phyloP scores from a whole-genome alignment of 2,888 invertebrate genomes.

The Acrobasis consociella region DNA sequence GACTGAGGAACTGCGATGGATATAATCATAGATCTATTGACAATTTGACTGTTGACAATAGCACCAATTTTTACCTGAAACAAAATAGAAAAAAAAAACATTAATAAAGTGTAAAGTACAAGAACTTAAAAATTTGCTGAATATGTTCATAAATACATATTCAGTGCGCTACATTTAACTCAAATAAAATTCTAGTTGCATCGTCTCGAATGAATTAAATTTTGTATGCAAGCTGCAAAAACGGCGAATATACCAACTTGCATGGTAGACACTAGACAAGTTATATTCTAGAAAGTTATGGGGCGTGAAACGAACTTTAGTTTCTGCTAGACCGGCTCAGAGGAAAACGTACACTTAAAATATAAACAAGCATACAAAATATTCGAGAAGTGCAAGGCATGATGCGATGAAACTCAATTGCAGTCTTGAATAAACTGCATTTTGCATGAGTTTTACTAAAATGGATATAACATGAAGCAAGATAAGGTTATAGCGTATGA shows the following conservation, averaged over 20 bases:
- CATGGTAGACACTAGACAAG: no score
- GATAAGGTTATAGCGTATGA: not conserved
- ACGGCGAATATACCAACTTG: slow-evolving; percentile 26
- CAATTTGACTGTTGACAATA: no score
- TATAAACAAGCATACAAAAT: slow-evolving; percentile 35
- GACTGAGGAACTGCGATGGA: no score
- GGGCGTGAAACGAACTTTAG: slow-evolving; percentile 54
- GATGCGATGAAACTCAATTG: not conserved
- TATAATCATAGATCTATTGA: no score
- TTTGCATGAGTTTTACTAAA: not conserved
- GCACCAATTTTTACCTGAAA: no score
- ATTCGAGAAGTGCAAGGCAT: slow-evolving; percentile 20
- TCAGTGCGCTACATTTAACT: not conserved
- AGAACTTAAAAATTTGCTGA: no score
- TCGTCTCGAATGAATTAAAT: slow-evolving; percentile 30
- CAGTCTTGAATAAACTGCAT: not conserved
- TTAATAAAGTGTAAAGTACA: no score
- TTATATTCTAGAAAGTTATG: slow-evolving; percentile 43
- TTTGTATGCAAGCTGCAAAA: slow-evolving; percentile 37
- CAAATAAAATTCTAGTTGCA: not conserved
- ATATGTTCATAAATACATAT: no score
- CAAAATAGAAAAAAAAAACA: no score
- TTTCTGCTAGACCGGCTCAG: no score
- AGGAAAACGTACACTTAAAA: no score
- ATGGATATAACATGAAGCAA: not conserved